Base-by-base conservation (phyloP, 2,888 invertebrate genomes). In the Cremastinae sp. region DNA sequence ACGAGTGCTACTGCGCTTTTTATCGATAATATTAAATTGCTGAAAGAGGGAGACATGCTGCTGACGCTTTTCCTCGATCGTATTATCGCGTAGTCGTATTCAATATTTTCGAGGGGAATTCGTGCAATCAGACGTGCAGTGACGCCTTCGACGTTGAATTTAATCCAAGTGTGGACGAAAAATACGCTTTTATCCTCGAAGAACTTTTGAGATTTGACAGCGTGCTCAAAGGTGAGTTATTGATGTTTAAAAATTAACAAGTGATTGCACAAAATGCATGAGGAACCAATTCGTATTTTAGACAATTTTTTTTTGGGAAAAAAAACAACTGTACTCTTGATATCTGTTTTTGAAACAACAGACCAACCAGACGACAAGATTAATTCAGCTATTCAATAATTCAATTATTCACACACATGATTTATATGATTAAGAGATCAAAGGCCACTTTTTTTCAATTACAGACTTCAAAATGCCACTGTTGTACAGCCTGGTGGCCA, bases 401-500 rank as follows among this genome's bases (percentile, higher is more conserved):
- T 54, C 1, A 45, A 66, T 45, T 18, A 10, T 28, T 0, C 0
- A 7, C 1, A 3, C 1, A 5, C n/a, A 9, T 5, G 28, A 28
- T 28, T 3, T 28, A 5, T 5, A 28, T 28, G 28, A 28, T 28
- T n/a, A n/a, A n/a, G n/a, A n/a, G n/a, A 18, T 66, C 4, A 43
- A 45, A 20, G 20, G 45, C 41, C 41, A 16, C 2, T 56, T 56
- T 36, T 34, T 0, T n/a, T n/a, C 41, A 22, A 20, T 36, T 64
- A 12, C 75, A 85, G 84, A 14, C 53, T 47, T 38, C 71, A 80
- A 45, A 47, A 98, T 98, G 98, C 97, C 98, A 73, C 94, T 98
- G 83, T 91, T 98, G 79, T 98, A 96, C 90, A 95, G 96, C 87
- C 96, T 97, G 34, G 94, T 98, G 79, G 94, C 97, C 12, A 92